These are phyloP conservation scores for Drosophila pruinosa DNA, from an alignment of 1,140 invertebrate species.

Conservation along the genomic window DNA sequence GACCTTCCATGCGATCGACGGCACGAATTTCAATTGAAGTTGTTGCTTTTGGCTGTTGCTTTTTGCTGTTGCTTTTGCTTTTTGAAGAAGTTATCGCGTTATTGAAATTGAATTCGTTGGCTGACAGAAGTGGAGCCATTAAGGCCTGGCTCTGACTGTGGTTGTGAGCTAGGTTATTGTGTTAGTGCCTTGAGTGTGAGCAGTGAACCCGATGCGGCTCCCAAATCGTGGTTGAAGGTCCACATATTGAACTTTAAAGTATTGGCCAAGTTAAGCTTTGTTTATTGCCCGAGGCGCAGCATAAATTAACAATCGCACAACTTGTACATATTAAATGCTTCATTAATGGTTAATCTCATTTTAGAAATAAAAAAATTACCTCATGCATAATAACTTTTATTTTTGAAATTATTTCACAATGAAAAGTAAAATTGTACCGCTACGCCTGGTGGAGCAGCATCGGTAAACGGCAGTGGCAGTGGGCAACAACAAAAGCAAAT, in stretches of 20 bases:
- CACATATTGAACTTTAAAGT: conserved; percentile 33
- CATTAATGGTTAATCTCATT: not conserved
- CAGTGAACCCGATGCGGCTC: conserved; percentile 49
- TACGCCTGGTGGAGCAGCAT: conserved; percentile 38
- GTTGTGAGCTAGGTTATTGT: conserved; percentile 33
- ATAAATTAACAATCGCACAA: not conserved
- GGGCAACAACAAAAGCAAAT: conserved; percentile 40
- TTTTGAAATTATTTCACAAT: conserved; percentile 72
- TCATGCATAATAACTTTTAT: conserved; percentile 61
- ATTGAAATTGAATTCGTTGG: conserved; percentile 33
- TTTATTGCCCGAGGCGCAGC: not conserved
- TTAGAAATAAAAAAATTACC: conserved; percentile 35
- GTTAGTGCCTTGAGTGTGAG: conserved; percentile 65
- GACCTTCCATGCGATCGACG: conserved; percentile 75
- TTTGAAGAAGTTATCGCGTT: conserved; percentile 39
- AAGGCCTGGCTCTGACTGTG: not conserved
- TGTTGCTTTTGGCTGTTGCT: conserved; percentile 38
- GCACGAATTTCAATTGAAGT: conserved; percentile 71
- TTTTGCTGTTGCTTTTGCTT: conserved; percentile 32
- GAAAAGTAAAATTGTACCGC: conserved; percentile 69
- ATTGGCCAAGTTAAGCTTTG: conserved; percentile 20
- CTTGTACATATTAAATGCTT: not conserved
- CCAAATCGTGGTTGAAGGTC: conserved; percentile 32
- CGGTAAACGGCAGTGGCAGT: conserved; percentile 18
- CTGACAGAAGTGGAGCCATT: conserved; percentile 21